These are phyloP conservation scores for Glyphotaelius pellucidus DNA, from an alignment of 2,888 invertebrate species.

Conservation along the genomic window DNA sequence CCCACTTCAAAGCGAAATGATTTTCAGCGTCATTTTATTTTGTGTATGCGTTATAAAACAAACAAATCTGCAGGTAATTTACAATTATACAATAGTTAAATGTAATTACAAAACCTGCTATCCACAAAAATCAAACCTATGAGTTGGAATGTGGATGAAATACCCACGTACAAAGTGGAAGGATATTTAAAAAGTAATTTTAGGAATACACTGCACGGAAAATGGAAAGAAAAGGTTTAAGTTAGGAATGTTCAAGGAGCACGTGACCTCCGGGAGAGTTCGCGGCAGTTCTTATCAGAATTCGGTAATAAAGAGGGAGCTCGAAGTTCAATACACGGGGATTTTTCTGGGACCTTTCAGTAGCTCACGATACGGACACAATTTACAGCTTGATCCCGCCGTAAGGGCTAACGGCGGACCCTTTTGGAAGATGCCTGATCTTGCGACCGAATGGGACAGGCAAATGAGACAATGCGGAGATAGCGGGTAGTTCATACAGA, in stretches of 20 bases:
- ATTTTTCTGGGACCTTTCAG: constrained; percentile 58
- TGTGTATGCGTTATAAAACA: no score
- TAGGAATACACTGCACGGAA: neutral
- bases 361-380: constrained; percentile 54
- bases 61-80: no score
- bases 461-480: constrained; percentile 40
- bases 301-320: constrained; percentile 62
- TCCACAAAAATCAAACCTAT: neutral
- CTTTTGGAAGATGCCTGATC: constrained; percentile 25
- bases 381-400: constrained; percentile 59
- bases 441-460: constrained; percentile 31
- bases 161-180: neutral
- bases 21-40: no score
- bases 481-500: constrained; percentile 23
- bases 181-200: neutral
- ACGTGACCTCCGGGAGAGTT: constrained; percentile 12
- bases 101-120: neutral
- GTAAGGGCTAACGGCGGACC: constrained; percentile 38
- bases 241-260: neutral
- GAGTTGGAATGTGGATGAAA: neutral
- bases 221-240: constrained; percentile 4
- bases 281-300: constrained; percentile 57
- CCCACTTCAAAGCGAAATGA: no score
- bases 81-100: neutral
- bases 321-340: constrained; percentile 58